Evolutionary conservation across 2,888 invertebrate genomes (phyloP), one percentile per base, ranked within the genome.

Genomic region (Strigamia maritima): DNA sequence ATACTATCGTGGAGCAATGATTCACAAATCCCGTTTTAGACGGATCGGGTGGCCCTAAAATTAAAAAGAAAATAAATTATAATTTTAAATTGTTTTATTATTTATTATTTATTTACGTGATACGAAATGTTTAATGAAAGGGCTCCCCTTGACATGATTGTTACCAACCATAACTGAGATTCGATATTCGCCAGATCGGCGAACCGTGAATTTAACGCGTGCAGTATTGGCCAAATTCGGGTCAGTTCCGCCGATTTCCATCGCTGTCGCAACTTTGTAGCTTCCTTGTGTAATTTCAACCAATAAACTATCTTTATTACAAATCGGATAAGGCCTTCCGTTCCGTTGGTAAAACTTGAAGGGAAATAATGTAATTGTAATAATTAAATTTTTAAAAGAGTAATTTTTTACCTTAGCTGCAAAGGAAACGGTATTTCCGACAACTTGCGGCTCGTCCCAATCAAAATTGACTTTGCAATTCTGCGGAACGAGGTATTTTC

Each of bases 251-350:
- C 95, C 96, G 84, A 95, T 88, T 87, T 96, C 95, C 83, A 93
- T 91, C 81, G 95, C 91, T 74, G 94, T 92, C 14, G 94, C 92
- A 82, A 94, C 90, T 90, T 92, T 87, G 83, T 93, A 90, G 74
- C 93, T 91, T 81, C 93, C 94, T 84, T 94, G 94, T 79, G 92
- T 92, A 83, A 97, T 94, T 87, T 93, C 92, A 82, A 96, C 93
- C 83, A 92, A 90, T 82, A 97, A 90, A 86, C 94, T 92, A 88
- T 97, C 97, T 81, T 93, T 93, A 89, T 95, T 94, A 87, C 95
- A 95, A 85, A 97, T 93, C 82, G 95, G 95, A 89, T 96, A 97
- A 82, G 96, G 94, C 86, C 94, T 94, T 28, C 96, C 95, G 87
- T 96, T 96, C 82, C 95, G 91, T 87, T 95, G 95, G 88, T 90